Base-by-base conservation (phyloP, 2,888 invertebrate genomes). In the Caenorhabditis uteleia region DNA sequence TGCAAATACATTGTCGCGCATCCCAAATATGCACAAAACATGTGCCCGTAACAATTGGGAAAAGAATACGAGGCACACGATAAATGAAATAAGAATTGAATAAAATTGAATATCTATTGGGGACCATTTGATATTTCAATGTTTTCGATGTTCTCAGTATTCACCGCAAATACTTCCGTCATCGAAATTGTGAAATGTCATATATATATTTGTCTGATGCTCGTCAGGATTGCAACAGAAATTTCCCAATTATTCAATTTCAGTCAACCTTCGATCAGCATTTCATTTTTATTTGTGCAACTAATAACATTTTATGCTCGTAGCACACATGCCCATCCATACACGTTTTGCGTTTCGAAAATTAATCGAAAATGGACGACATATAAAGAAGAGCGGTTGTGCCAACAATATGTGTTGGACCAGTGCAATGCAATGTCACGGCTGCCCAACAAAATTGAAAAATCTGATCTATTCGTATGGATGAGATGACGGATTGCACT, bases 291-390 rank as follows among this genome's bases (percentile, higher is more conserved):
- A 59, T 60, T 53, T 45, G 39, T 53, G 36, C 57, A 45, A 54
- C 54, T 61, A 55, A 61, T 61, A 61, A 55, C 60, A 61, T 61
- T 61, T 61, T 61, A 61, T 55, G 51, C 39, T 53, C 18, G 34
- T 18, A 20, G 27, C 29, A 6, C 46, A 26, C 39, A 58, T 45
- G 33, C 33, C 43, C 29, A 46, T 40, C 48, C 27, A 50, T 58
- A 58, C 53, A 55, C 60, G 51, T 51, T 51, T 58, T 47, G 40
- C 47, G 26, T 23, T 47, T 61, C 42, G 50, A 50, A 61, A 61
- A 61, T 61, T 61, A 61, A 61, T 61, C 61, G 61, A 61, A 55
- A 61, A 61, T 47, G 48, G 20, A 42, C 29, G 45, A 36, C 43
- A 57, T 49, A 50, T 50, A 58, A 46, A 49, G 42, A 29, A 45